Percentiles rank a stretch among this genome's conserved stretches.
Evolutionary conservation across 2,113 vertebrate genomes (phyloP).

Genomic region (Machaerirhynchus nigripectus): DNA sequence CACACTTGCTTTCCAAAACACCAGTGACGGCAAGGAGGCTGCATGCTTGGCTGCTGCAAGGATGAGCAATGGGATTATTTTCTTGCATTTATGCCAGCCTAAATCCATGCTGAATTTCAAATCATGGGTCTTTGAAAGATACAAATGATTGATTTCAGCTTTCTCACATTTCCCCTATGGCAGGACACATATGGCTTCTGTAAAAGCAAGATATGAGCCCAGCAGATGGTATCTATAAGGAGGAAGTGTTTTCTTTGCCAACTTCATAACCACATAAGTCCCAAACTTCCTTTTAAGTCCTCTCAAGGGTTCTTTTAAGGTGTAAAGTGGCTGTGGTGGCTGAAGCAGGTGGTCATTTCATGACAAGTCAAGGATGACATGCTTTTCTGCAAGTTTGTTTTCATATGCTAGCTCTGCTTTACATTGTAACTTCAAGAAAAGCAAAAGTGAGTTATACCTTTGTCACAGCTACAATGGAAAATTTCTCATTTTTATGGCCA

Average conservation of each 20-base stretch:
- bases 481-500: neutral
- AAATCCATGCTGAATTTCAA: neutral
- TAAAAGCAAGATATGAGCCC: constrained; percentile 46
- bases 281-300: constrained; percentile 31
- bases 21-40: neutral
- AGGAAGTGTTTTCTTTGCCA: constrained; percentile 56
- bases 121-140: neutral
- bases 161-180: neutral
- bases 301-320: neutral
- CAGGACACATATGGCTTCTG: constrained; percentile 4
- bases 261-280: neutral
- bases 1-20: neutral
- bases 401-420: neutral
- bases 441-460: neutral
- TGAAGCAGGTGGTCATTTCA: neutral
- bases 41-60: neutral
- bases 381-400: neutral
- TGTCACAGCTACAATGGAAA: neutral
- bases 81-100: neutral
- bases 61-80: neutral
- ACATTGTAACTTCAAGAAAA: neutral
- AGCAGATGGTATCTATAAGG: constrained; percentile 58
- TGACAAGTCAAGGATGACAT: neutral
- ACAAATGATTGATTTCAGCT: neutral
- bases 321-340: neutral